Evolutionary conservation across 2,113 vertebrate species (phyloP).

Genomic region (Dasypus novemcinctus): DNA sequence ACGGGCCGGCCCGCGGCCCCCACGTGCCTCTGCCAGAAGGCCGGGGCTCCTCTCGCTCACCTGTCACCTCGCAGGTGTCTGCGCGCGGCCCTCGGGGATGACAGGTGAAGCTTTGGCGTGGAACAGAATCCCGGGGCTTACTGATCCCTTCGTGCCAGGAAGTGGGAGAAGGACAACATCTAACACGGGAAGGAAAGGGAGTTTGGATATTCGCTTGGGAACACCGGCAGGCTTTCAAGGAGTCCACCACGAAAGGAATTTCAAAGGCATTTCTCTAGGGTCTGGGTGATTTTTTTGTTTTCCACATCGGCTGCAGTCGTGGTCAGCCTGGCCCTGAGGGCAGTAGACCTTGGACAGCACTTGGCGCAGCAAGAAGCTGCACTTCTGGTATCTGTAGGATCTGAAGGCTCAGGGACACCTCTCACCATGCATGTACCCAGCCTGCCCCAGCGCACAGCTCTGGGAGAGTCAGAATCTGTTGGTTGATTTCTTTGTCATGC

Average conservation of each 20-base stretch:
- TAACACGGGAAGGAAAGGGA: neutral
- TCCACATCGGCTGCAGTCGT: neutral
- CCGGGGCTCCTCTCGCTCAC: neutral
- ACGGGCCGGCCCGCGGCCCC: neutral
- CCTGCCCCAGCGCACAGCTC: neutral
- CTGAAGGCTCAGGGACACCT: neutral
- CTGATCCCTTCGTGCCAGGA: neutral
- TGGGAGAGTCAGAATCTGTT: neutral
- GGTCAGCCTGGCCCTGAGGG: neutral
- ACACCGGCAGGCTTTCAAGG: neutral
- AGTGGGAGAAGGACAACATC: neutral
- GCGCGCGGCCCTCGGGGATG: neutral
- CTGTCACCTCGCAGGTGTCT: neutral
- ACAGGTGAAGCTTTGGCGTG: neutral
- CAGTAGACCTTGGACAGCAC: neutral
- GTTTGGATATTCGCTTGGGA: neutral
- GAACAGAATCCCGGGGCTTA: neutral
- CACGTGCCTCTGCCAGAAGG: neutral
- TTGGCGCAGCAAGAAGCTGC: neutral
- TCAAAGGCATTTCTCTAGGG: neutral
- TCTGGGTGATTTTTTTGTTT: neutral
- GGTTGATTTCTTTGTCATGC: neutral
- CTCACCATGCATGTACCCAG: no score
- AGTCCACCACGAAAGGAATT: neutral
- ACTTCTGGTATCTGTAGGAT: neutral